Evolutionary conservation across 2,113 vertebrate species (phyloP), one percentile per base, ranked within the genome.

Genomic region (Ptilorrhoa leucosticta): DNA sequence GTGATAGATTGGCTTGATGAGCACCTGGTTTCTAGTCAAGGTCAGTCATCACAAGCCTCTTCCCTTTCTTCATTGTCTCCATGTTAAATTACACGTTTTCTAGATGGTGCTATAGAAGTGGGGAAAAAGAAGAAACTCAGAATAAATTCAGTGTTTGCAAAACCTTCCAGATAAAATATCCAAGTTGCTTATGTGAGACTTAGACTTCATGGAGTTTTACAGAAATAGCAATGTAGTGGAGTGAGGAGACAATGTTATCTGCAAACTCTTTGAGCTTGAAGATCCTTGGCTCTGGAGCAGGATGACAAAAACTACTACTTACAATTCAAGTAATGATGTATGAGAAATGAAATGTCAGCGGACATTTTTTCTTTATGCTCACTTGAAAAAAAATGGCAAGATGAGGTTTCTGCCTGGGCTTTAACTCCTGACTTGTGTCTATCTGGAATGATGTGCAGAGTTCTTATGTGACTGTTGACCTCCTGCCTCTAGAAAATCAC

Each of bases 101-200:
- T 79, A 33, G 45, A 50, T 50, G 16, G 5, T 40, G 16, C 5
- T 65, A 4, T 37, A 39, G 28, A 83, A 73, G 19, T 0, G 0
- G 17, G 7, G 10, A 2, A 7, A 37, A 48, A 54, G 31, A 58
- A 37, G 16, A 39, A 48, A 64, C 2, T 44, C 8, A 15, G 28
- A 56, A 66, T 27, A 6, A 90, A 40, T 24, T 31, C 37, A 2
- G 5, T 37, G 23, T 64, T 79, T 79, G 13, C 20, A 51, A 87
- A 83, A 53, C 21, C 8, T 87, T 58, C n/a, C 1, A 2, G 40
- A 57, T 35, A 56, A 2, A 63, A 27, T 73, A 58, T 79, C 20
- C 10, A 48, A 33, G 16, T 75, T 40, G 11, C 23, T 63, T 58
- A 19, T 27, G 5, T 44, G 16, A n/a, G 12, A 37, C 35, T 71